Evolutionary conservation across 2,888 invertebrate species (phyloP).

Genomic region (Drosophila kokeensis): DNA sequence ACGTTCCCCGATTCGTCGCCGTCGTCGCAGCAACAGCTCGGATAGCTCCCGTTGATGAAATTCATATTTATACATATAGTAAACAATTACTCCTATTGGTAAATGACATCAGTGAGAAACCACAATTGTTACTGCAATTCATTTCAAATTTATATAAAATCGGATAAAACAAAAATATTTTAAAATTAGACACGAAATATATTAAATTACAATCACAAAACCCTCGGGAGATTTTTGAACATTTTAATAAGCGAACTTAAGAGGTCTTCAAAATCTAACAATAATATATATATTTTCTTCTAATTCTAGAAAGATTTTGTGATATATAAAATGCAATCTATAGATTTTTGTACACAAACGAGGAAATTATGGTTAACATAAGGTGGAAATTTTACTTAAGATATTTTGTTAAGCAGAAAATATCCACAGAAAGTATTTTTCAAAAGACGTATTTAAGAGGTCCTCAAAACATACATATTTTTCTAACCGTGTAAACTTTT

Average conservation of each 20-base stretch:
- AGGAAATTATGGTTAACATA: background rate
- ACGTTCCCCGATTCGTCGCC: conserved; percentile 84
- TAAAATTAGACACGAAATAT: conserved; percentile 46
- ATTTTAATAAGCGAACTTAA: background rate
- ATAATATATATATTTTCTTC: background rate
- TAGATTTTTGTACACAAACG: background rate
- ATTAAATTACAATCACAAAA: conserved; percentile 31
- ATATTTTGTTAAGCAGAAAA: background rate
- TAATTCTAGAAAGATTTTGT: background rate
- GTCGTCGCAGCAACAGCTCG: conserved; percentile 85
- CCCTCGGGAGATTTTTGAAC: background rate
- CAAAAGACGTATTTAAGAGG: background rate
- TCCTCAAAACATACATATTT: background rate
- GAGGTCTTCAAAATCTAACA: background rate
- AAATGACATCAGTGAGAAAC: conserved; percentile 12
- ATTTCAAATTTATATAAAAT: conserved; percentile 41
- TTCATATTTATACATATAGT: conserved; percentile 1
- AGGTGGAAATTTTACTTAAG: background rate
- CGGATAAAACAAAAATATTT: conserved; percentile 26
- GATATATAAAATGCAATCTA: background rate
- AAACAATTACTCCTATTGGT: conserved; percentile 22
- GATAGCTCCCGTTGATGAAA: conserved; percentile 82
- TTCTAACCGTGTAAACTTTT: background rate
- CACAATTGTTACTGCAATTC: conserved; percentile 31
- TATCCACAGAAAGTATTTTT: background rate